Evolutionary conservation across 2,113 vertebrate genomes (phyloP).

Genomic region (sheep (Ovis aries)): ARS-UI_Ramb_v3.0 NC_056080.1:138618501-138619000

Average conservation of each 20-base stretch:
- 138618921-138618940: not conserved
- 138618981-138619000: too few species aligned
- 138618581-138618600: too few species aligned
- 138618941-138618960: not conserved
- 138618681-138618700: not conserved
- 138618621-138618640: too few species aligned
- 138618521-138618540: too few species aligned
- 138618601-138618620: too few species aligned
- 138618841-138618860: constrained; percentile 80
- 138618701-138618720: constrained; percentile 51
- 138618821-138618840: constrained; percentile 88
- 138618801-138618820: constrained; percentile 99
- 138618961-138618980: rapidly evolving
- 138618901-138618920: constrained; percentile 60
- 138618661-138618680: not conserved
- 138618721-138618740: constrained; percentile 7
- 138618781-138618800: constrained; percentile 98
- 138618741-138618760: constrained; percentile 42
- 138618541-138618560: too few species aligned
- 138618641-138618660: too few species aligned
- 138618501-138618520: too few species aligned
- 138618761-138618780: constrained; percentile 70
- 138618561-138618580: too few species aligned
- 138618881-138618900: not conserved
- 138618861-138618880: not conserved